These are phyloP conservation scores for Drosophila pachea DNA, from an alignment of 1,140 invertebrate species.

Conservation along the genomic window DNA sequence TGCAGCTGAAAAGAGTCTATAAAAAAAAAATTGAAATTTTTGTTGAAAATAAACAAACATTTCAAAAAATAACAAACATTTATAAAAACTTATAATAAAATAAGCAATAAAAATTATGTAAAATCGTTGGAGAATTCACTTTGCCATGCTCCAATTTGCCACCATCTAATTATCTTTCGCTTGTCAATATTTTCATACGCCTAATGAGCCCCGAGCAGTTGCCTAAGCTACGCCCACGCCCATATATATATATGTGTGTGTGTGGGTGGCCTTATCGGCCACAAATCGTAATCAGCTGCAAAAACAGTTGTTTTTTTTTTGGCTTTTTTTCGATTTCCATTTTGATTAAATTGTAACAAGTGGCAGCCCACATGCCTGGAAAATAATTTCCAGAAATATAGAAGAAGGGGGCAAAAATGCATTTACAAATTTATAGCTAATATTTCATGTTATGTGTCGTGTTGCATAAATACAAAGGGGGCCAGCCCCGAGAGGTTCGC, in stretches of 20 bases:
- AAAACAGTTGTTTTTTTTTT: conserved; percentile 12
- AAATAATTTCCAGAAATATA: conserved; percentile 22
- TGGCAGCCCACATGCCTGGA: conserved; percentile 67
- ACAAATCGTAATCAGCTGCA: conserved; percentile 42
- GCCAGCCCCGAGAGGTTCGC: conserved; percentile 47
- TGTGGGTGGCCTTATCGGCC: conserved; percentile 26
- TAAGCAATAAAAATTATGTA: conserved; percentile 2
- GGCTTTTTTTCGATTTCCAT: conserved; percentile 29
- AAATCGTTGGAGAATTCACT: neutral
- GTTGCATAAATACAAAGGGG: conserved; percentile 74
- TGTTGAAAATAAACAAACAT: too few relatives aligned
- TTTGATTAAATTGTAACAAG: conserved; percentile 77
- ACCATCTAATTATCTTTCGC: conserved; percentile 32
- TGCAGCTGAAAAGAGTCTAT: too few relatives aligned
- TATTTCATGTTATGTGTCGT: conserved; percentile 76
- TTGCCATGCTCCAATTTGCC: conserved; percentile 2
- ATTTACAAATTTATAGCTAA: conserved; percentile 75
- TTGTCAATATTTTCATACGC: conserved; percentile 22
- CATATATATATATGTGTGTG: neutral
- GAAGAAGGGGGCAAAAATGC: conserved; percentile 25
- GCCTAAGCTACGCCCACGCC: too few relatives aligned
- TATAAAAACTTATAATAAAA: too few relatives aligned
- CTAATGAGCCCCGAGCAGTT: neutral
- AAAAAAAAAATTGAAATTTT: too few relatives aligned
- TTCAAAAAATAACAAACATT: too few relatives aligned